Conservation (phyloP, 2,113 vertebrate genomes). For the Loxodonta africana region DNA sequence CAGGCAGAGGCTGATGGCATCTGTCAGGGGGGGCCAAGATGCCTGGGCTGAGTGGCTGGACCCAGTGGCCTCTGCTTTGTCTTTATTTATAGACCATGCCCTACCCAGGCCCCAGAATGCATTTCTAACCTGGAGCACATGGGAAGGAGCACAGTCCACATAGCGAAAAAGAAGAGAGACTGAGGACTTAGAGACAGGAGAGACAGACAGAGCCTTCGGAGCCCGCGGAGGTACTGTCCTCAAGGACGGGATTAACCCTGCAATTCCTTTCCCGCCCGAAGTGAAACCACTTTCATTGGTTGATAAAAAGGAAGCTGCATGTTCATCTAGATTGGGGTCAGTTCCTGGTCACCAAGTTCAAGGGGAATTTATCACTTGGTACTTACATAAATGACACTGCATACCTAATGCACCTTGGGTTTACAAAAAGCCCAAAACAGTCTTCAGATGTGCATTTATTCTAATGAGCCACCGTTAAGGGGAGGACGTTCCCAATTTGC, state of each 20-base stretch:
- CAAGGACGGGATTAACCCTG: fast-evolving
- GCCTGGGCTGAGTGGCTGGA: neutral
- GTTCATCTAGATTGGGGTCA: fast-evolving
- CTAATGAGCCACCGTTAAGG: fast-evolving
- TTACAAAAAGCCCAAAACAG: too few species aligned
- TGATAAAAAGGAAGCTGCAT: fast-evolving
- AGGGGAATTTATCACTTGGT: too few species aligned
- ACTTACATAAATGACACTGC: fast-evolving
- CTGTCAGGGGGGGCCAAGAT: neutral
- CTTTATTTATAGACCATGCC: conserved; percentile 66
- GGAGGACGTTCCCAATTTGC: neutral
- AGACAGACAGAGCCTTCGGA: fast-evolving
- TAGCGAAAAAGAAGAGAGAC: neutral
- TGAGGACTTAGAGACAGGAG: neutral
- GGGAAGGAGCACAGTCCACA: neutral
- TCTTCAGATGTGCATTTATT: neutral
- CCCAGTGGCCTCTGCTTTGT: neutral
- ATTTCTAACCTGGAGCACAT: neutral
- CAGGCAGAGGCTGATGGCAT: conserved; percentile 23
- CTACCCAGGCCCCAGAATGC: conserved; percentile 38
- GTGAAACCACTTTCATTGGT: neutral
- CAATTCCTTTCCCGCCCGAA: neutral
- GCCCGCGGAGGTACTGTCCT: neutral
- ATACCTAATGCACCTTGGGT: fast-evolving
- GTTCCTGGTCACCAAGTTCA: neutral